Conservation (phyloP, 1,140 invertebrate species). For the Mercenaria mercenaria region DNA sequence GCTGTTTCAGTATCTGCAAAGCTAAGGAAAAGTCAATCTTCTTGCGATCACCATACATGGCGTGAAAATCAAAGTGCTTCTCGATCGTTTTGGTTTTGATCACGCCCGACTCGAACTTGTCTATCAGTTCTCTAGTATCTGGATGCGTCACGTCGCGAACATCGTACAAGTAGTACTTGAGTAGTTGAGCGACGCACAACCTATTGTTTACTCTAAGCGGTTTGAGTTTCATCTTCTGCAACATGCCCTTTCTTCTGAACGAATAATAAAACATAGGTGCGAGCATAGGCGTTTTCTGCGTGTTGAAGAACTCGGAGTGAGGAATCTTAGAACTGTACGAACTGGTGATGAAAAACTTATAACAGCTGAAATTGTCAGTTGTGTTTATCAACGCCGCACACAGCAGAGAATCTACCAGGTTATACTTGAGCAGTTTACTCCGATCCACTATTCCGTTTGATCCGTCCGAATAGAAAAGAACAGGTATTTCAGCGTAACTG, state of each 20-base stretch:
- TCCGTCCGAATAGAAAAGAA: too few relatives aligned
- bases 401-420: too few relatives aligned
- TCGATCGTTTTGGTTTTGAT: neutral
- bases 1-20: neutral
- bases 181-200: too few relatives aligned
- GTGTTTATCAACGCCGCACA: too few relatives aligned
- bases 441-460: too few relatives aligned
- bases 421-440: too few relatives aligned
- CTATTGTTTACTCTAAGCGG: too few relatives aligned
- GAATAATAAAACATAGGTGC: too few relatives aligned
- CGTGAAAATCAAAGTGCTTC: neutral
- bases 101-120: neutral
- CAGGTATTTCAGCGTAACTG: neutral
- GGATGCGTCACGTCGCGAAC: neutral
- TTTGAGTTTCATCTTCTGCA: conserved; percentile 7
- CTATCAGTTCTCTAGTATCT: too few relatives aligned
- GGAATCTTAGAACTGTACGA: conserved; percentile 1
- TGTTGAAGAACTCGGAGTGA: neutral
- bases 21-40: neutral
- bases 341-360: too few relatives aligned
- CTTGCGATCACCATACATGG: neutral
- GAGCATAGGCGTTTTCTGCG: too few relatives aligned
- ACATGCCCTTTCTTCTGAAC: neutral
- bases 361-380: too few relatives aligned
- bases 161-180: neutral